Conservation (phyloP, 2,888 invertebrate species). For the Pyralis farinalis region DNA sequence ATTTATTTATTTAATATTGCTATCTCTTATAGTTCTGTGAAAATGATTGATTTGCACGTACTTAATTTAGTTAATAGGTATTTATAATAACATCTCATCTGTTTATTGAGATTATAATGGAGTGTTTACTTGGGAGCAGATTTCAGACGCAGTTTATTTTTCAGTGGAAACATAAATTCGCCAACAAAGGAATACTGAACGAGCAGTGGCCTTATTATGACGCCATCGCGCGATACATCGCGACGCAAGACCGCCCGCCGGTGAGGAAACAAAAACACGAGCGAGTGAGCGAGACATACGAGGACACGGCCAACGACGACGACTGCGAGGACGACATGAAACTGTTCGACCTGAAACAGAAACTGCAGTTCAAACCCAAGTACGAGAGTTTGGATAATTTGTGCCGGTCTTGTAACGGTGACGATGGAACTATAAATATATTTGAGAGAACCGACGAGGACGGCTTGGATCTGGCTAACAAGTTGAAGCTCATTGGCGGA, state of each 20-base stretch:
- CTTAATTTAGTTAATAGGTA: no score
- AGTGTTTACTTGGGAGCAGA: no score
- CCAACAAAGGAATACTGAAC: constrained; percentile 59
- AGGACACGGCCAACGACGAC: constrained; percentile 33
- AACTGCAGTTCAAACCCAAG: constrained; percentile 39
- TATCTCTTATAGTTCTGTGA: no score
- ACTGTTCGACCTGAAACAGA: constrained; percentile 58
- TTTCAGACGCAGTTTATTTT: constrained; percentile 18
- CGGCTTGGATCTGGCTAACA: constrained; percentile 51
- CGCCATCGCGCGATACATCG: constrained; percentile 47
- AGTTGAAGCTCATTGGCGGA: constrained; percentile 52
- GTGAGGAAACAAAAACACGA: constrained; percentile 28
- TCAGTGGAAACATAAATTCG: constrained; percentile 72
- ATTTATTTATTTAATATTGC: no score
- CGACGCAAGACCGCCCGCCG: constrained; percentile 28
- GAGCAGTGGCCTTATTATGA: constrained; percentile 71
- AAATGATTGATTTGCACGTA: no score
- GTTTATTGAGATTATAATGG: no score
- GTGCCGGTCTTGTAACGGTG: constrained; percentile 54
- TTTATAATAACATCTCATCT: no score
- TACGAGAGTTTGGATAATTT: constrained; percentile 36
- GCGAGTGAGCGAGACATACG: constrained; percentile 18
- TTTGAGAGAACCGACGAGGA: constrained; percentile 47
- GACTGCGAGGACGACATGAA: constrained; percentile 68
- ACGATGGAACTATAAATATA: constrained; percentile 51